Evolutionary conservation across 2,113 vertebrate species (phyloP).

Genomic region (Colaptes auratus): DNA sequence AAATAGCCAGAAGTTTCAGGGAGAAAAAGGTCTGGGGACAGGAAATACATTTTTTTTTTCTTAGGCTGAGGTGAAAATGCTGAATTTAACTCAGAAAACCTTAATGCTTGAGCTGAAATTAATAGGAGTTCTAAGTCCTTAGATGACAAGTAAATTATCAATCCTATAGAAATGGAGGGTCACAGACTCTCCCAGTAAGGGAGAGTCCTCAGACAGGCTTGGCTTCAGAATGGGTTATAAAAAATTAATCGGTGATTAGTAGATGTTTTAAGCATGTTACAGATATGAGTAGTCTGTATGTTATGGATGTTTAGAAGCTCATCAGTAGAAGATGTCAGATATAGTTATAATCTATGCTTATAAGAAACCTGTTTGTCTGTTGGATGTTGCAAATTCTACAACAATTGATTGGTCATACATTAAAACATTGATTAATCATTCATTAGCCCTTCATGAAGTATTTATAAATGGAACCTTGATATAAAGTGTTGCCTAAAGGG

Average conservation of each 20-base stretch:
- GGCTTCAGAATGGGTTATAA: slow-evolving; percentile 48
- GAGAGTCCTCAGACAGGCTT: not conserved
- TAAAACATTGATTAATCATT: slow-evolving; percentile 71
- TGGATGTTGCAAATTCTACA: slow-evolving; percentile 22
- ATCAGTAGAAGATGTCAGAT: slow-evolving; percentile 63
- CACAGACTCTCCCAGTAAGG: not conserved
- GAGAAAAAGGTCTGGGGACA: not conserved
- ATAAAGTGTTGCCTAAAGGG: slow-evolving; percentile 63
- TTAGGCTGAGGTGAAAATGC: not conserved
- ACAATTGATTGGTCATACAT: slow-evolving; percentile 65
- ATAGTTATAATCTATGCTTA: slow-evolving; percentile 58
- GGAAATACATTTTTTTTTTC: not conserved
- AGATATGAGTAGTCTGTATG: slow-evolving; percentile 68
- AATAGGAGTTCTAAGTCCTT: not conserved
- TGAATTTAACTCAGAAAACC: not conserved
- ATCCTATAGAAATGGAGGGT: not conserved
- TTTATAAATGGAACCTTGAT: slow-evolving; percentile 71
- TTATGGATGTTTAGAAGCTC: slow-evolving; percentile 58
- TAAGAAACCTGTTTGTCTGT: slow-evolving; percentile 55
- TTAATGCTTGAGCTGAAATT: not conserved
- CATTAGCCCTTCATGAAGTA: slow-evolving; percentile 66
- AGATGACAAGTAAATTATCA: not conserved
- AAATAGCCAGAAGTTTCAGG: not conserved
- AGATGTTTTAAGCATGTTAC: slow-evolving; percentile 60
- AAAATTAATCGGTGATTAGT: slow-evolving; percentile 63